Base-by-base conservation (phyloP, 2,888 invertebrate genomes). In the Archaeoteleia sp. region DNA sequence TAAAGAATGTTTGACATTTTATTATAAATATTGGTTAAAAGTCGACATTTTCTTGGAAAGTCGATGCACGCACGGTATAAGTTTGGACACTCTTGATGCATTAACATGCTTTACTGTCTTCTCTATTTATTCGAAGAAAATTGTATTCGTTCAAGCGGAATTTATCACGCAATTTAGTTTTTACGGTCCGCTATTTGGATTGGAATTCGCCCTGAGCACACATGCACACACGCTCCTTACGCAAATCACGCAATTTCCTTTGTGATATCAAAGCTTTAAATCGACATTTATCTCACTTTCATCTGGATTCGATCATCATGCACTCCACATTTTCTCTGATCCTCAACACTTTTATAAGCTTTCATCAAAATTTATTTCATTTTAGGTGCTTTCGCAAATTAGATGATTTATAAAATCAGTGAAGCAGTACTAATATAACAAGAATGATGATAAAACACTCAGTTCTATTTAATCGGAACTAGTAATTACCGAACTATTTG, bases 161-260 rank as follows among this genome's bases (percentile, higher is more conserved):
- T 23, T 39, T 39, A 20, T 39, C 39, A 23, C 39, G 17, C 10
- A 39, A 9, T 39, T 39, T 39, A 23, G 5, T 9, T 39, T 20
- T 39, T 17, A 39, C 9, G 39, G 20, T 23, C 23, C 23, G 7
- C n/a, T 10, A n/a, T 23, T 23, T n/a, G 20, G 5, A 14, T 7
- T 39, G 39, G 12, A 39, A 39, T 39, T 39, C 20, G 39, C 20
- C 9, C 39, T 39, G 8, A 10, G 23, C 15, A 39, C 10, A 9
- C 39, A 10, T 9, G 10, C 39, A 23, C 20, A 23, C 23, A 20
- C 10, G 15, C 23, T 20, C 23, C 39, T 39, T 39, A 23, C 39
- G 39, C 23, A 39, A 39, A 39, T 39, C 39, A 23, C 12, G 23
- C 39, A 39, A 39, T 39, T 39, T 39, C 23, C 23, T 13, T 23